phyloP scores from a whole-genome alignment of 2,113 vertebrate genomes.

The Ranitomeya imitator region DNA sequence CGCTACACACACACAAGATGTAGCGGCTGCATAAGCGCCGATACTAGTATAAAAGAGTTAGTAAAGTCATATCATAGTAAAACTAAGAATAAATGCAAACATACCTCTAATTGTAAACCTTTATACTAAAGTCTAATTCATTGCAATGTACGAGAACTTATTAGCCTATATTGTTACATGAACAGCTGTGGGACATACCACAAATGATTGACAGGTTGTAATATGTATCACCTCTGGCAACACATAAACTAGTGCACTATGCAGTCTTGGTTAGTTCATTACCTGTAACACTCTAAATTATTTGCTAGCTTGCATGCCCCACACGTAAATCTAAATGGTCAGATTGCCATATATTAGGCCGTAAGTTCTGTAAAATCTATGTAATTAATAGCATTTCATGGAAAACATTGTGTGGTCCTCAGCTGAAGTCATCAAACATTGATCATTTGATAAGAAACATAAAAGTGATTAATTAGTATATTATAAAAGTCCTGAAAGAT shows the following conservation, averaged over 20 bases:
- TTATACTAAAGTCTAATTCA: neutral
- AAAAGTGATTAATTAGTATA: too few species aligned
- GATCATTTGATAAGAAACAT: too few species aligned
- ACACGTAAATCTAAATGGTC: neutral
- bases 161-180: neutral
- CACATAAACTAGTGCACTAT: conserved; percentile 4
- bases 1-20: too few species aligned
- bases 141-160: neutral
- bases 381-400: too few species aligned
- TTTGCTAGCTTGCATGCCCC: neutral
- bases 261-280: neutral
- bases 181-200: neutral
- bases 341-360: neutral
- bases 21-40: too few species aligned
- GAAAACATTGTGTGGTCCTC: neutral
- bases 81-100: too few species aligned
- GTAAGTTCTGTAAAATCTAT: neutral
- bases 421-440: neutral
- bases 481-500: too few species aligned
- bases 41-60: too few species aligned
- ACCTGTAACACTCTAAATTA: neutral
- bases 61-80: too few species aligned
- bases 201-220: neutral
- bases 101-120: neutral
- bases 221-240: conserved; percentile 5